Conservation (phyloP, 2,888 invertebrate genomes). For the Alloscopus bannaensis region DNA sequence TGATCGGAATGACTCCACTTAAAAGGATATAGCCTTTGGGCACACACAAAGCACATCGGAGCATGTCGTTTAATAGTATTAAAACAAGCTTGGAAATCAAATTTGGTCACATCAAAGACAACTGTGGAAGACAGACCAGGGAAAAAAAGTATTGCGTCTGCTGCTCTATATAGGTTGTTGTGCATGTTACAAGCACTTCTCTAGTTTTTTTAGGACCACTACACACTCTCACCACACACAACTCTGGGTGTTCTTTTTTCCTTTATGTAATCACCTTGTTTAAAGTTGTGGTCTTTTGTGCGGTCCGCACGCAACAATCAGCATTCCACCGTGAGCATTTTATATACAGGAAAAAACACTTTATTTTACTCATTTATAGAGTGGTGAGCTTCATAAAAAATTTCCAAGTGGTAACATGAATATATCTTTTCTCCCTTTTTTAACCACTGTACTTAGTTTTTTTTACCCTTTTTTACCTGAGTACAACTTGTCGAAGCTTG, state of each 20-base stretch:
- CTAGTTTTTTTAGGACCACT: constrained; percentile 40
- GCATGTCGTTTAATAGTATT: too few species aligned
- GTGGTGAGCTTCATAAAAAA: too few species aligned
- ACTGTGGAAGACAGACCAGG: too few species aligned
- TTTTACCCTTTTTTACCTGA: constrained; percentile 6
- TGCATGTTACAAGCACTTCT: too few species aligned
- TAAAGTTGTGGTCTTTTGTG: constrained; percentile 69
- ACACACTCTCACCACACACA: constrained; percentile 51
- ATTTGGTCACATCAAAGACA: background rate
- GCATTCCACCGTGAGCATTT: constrained; percentile 25
- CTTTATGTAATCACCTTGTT: constrained; percentile 72
- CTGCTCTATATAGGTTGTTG: background rate
- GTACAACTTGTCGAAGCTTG: background rate
- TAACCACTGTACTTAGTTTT: background rate
- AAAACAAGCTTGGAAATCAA: background rate
- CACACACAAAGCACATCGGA: too few species aligned
- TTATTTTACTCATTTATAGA: constrained; percentile 36
- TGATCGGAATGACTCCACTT: constrained; percentile 16
- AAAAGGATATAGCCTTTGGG: background rate
- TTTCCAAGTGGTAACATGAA: too few species aligned
- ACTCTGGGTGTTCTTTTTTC: constrained; percentile 70
- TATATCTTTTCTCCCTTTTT: too few species aligned
- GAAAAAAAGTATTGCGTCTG: constrained; percentile 3
- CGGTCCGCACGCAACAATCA: constrained; percentile 72
- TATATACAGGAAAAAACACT: constrained; percentile 53